phyloP scores from a whole-genome alignment of 1,140 invertebrate species.

The Idris sp. region DNA sequence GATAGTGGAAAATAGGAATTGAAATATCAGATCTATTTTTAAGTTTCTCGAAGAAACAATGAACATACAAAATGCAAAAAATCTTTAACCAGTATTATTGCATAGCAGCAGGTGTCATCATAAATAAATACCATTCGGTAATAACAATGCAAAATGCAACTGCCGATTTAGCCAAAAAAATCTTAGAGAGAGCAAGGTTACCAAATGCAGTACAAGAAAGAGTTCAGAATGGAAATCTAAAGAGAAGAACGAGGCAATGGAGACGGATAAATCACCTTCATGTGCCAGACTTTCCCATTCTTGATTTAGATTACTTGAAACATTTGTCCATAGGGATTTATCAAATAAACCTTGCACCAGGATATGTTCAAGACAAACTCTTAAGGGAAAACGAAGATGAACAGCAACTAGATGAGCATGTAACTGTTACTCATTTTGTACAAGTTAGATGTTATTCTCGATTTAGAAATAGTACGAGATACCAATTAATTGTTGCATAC shows the following conservation, averaged over 20 bases:
- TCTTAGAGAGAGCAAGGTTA: conserved; percentile 2
- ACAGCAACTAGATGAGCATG: too few species aligned
- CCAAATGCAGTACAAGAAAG: conserved; percentile 16
- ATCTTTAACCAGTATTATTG: conserved; percentile 1
- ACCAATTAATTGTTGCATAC: too few species aligned
- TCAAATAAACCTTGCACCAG: too few species aligned
- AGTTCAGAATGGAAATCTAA: conserved; percentile 18
- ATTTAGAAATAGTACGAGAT: too few species aligned
- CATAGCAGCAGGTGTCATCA: conserved; percentile 1
- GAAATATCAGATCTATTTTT: too few species aligned
- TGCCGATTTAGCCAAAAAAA: conserved; percentile 9
- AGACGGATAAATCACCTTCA: not conserved
- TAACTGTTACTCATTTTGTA: too few species aligned
- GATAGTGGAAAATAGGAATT: too few species aligned
- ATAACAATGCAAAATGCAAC: conserved; percentile 24
- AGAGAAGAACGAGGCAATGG: conserved; percentile 10
- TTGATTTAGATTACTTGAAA: too few species aligned
- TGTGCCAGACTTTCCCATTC: conserved; percentile 24
- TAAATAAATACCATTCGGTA: conserved; percentile 2
- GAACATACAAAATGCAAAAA: not conserved
- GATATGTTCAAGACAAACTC: too few species aligned
- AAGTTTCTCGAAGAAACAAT: not conserved
- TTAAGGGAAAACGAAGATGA: too few species aligned
- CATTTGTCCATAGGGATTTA: too few species aligned
- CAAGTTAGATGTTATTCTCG: too few species aligned